Base-by-base conservation (phyloP, 2,888 invertebrate species). In the Caenorhabditis zanzibari region DNA sequence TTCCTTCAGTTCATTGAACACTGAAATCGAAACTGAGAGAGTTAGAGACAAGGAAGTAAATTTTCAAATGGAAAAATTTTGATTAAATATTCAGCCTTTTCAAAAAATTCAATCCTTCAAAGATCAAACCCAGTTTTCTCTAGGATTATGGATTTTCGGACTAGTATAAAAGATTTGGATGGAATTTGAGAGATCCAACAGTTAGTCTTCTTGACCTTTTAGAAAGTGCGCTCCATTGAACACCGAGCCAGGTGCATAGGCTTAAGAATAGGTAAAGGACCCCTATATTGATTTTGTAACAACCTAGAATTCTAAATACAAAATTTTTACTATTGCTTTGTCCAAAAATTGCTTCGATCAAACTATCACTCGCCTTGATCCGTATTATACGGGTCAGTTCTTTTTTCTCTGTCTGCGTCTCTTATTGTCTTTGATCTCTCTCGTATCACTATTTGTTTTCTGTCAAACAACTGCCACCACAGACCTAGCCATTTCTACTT, bases 361-460 rank as follows among this genome's bases (percentile, higher is more conserved):
- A 19, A 47, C 19, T 19, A 41, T 22, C 64, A 49, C 47, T 0
- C 3, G 9, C 19, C 47, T 35, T 69, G 22, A 49, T 54, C 68
- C 68, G 52, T 54, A 69, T 54, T 54, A 35, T 12, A 32, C 52
- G 68, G 52, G 54, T 52, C 52, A 54, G 5, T 69, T 38, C 26
- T 35, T 24, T 14, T 56, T 24, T 19, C 32, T 52, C 22, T 47
- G 19, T 61, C 72, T 59, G 47, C 58, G 71, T 71, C 58, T 59
- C 47, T 41, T 14, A 3, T 47, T 47, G 28, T 38, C n/a, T 52
- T 3, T 41, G n/a, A 26, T 32, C 58, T 49, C 28, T 72, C 72
- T 49, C 22, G 16, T 26, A n/a, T n/a, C n/a, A n/a, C 19, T 47
- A n/a, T 47, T 47, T 47, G 47, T 19, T 66, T 32, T 16, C 32